Base-by-base conservation (phyloP, 2,888 invertebrate species). In the Archips crataeganus region DNA sequence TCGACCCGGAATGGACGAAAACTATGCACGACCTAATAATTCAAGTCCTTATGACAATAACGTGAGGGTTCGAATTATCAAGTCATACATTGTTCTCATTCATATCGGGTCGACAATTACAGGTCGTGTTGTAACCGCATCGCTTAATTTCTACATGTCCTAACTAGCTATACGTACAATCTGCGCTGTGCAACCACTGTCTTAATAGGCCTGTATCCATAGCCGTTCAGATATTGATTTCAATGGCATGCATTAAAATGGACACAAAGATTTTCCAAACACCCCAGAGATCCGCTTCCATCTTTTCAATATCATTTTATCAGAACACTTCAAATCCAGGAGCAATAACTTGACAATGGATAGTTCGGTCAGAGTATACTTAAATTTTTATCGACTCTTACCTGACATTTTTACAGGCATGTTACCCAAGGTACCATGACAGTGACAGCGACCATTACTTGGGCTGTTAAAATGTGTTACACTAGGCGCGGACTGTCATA, bases 321-420 rank as follows among this genome's bases (percentile, higher is more conserved):
- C 49, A 47, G 69, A 39, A 49, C 60, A 73, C 73, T 73, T 69
- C 39, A 69, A 60, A 64, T 64, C 60, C 57, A 69, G 32, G 42
- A 59, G 15, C 69, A 64, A 45, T 69, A 63, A 42, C 63, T 69
- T 32, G 32, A 69, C 47, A 69, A 69, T 60, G 54, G 23, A 65
- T 60, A 49, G 69, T 64, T 74, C 34, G 34, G 60, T 51, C 60
- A 13, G 9, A 65, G n/a, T 23, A 15, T 54, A 42, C 49, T 61
- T 32, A n/a, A 61, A 61, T 32, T 66, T 71, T 66, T 71, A 66
- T 39, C 6, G 36, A 39, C 15, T 47, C 36, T 45, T 61, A 5
- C 39, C 39, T 39, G 15, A 49, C 23, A 69, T 49, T 69, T 57
- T 69, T 69, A 60, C 61, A 51, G 39, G 39, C 69, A 51, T 51